Evolutionary conservation across 2,888 invertebrate genomes (phyloP), one percentile per base, ranked within the genome.

Genomic region (Nineta flava): DNA sequence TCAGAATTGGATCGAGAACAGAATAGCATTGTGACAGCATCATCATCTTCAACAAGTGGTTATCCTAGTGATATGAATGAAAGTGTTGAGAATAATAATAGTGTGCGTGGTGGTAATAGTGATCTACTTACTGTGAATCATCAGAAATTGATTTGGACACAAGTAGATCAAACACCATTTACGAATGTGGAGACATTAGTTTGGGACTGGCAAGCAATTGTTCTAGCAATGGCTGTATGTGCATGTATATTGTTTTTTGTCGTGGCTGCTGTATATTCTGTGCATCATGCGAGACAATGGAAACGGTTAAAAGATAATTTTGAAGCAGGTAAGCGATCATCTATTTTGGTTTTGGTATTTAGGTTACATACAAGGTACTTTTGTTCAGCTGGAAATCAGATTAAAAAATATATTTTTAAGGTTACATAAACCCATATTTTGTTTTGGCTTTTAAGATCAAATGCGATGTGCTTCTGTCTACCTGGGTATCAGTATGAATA

Each of bases 241-340:
- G 81, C 83, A 54, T 87, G 86, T 71, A 72, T 85, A 52, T 71
- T 86, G 62, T 87, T 87, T 72, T 85, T 87, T 71, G 70, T 83
- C 58, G 81, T 82, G 55, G 83, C 85, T 62, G 77, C 83, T 57
- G 75, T 79, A 60, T 79, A 85, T 63, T 81, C 84, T 57, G 68
- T 86, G 58, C 78, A 85, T 60, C 85, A 86, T 63, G 81, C 83
- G 58, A 77, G 78, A 60, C 86, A 86, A 65, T 87, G 86, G 86
- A 77, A 78, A 64, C 74, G 79, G 61, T 76, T 87, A 62, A 85
- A 86, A 67, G 77, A 76, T 61, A 81, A 81, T 60, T 77, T 85
- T 58, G 81, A 82, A 64, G 80, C 83, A 69, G 86, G 86, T 86
- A 65, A 75, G 75, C 15, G 6, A 15, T 26, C 26, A 7, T 26